Base-by-base conservation (phyloP, 1,140 invertebrate species). In the Sycophila sp. region DNA sequence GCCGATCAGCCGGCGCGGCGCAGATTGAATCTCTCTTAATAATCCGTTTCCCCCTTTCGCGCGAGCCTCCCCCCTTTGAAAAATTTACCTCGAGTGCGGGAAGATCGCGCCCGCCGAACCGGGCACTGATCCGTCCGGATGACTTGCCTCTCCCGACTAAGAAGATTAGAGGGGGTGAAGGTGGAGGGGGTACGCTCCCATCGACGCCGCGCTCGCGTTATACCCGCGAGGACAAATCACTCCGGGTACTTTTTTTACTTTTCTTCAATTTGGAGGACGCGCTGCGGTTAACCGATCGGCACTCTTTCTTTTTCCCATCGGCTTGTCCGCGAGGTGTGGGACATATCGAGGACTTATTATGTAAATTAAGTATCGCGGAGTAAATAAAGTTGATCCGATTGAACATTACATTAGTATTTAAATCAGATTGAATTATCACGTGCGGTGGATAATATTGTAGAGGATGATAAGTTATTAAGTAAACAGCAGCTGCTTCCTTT, bases 1-100 rank as follows among this genome's bases (percentile, higher is more conserved):
- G 36, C 68, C 68, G 68, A 70, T 70, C 68, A 58, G 51, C 53
- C 42, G 34, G 19, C 40, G 26, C 34, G 40, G 42, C 26, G 36
- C 40, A 70, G 68, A 70, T 70, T 64, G 38, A 47, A 70, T 70
- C 60, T 64, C 38, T 13, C 51, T 58, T 64, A 36, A 70, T 70
- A 70, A 70, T 56, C 68, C 59, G 15, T 58, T 53, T 56, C 26
- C 36, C 45, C 28, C n/a, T 47, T 42, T 59, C 53, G 40, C 53
- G 53, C 28, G 1, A n/a, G 30, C 56, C 56, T 60, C 40, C n/a
- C 40, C n/a, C n/a, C n/a, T 42, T 3, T 13, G 24, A 26, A 59
- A 59, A 58, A 68, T 59, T 22, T 34, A 24, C 30, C n/a, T 19
- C 32, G 22, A 24, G 56, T 55, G 34, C 34, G 24, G 56, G 19